Evolutionary conservation across 2,888 invertebrate genomes (phyloP), one percentile per base, ranked within the genome.

Genomic region (Entomobrya proxima): DNA sequence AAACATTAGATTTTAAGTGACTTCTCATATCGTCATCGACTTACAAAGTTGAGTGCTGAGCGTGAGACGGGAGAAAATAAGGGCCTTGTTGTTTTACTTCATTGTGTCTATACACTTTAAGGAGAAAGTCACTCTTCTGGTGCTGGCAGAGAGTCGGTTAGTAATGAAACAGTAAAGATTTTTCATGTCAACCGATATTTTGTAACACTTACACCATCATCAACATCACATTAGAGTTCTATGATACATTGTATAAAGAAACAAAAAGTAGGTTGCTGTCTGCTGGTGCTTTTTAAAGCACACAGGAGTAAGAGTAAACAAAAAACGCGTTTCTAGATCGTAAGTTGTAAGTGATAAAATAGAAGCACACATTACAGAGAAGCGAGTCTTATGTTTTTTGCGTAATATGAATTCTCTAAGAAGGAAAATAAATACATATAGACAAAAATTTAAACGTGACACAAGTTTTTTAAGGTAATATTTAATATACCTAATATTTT

Each of bases 1-100:
- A 67, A 80, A 72, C 82, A 75, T 82, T 82, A 82, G 47, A 82
- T 75, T 74, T 58, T 82, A 75, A 82, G 64, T 74, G 82, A 82
- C 55, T 80, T 27, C 30, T 52, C 72, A 55, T 75, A 24, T 64
- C 64, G 64, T 52, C 77, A 37, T 67, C n/a, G 37, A 67, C 40
- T 15, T 61, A 61, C 21, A 61, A 61, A 24, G 37, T 40, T 24
- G 64, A 1, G 30, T 35, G n/a, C 35, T 7, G 18, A 3, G 18
- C 18, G 18, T n/a, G 35, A 37, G 18, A 18, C 7, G 21, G 44
- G 77, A 61, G 32, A 35, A 24, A 78, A 35, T 37, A 24, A 13
- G 37, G 18, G 24, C 37, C 1, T 6, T 37, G 67, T 18, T 18
- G 30, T 30, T 58, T 37, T 18, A 18, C 13, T 13, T 32, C 44